Base-by-base conservation (phyloP, 2,888 invertebrate species). In the Melanotus villosus region DNA sequence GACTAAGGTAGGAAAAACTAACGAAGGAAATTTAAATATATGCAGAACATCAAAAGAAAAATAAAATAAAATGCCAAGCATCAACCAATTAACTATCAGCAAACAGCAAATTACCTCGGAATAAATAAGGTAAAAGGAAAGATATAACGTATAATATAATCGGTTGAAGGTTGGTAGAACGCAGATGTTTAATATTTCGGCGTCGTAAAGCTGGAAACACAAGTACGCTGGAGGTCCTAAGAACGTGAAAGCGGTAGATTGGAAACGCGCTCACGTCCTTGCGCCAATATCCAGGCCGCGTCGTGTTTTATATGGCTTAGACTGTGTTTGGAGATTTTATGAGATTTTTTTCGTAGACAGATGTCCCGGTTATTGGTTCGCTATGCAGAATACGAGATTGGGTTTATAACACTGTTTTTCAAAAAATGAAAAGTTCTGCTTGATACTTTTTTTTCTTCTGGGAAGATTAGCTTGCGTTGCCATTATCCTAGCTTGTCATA, bases 191-290 rank as follows among this genome's bases (percentile, higher is more conserved):
- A 82, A 82, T 83, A 83, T 83, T 83, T 82, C 79, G 77, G 75
- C 73, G 79, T 77, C 81, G 82, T 82, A 79, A 66, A 78, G 79
- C 79, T 80, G 80, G 79, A 82, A 83, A 83, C 82, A 83, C 81
- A 83, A 83, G 82, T 82, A 71, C 67, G 65, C 60, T 56, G 60
- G 67, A 65, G 67, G 66, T 59, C 65, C 63, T 60, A 54, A 71
- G 65, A 57, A 65, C 75, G 75, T 75, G 78, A 81, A 80, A 81
- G 79, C 80, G 76, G 77, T 79, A 77, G 80, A 82, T 83, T 83
- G 80, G 80, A 80, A 83, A 82, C 78, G 77, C 80, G 79, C 81
- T 83, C 83, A 83, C 83, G 83, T 82, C 76, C 75, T 73, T 71
- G 67, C 76, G 73, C 81, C 80, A 80, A 80, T 80, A 80, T 79